Evolutionary conservation across 2,113 vertebrate species (phyloP).

Genomic region (Mus pahari): DNA sequence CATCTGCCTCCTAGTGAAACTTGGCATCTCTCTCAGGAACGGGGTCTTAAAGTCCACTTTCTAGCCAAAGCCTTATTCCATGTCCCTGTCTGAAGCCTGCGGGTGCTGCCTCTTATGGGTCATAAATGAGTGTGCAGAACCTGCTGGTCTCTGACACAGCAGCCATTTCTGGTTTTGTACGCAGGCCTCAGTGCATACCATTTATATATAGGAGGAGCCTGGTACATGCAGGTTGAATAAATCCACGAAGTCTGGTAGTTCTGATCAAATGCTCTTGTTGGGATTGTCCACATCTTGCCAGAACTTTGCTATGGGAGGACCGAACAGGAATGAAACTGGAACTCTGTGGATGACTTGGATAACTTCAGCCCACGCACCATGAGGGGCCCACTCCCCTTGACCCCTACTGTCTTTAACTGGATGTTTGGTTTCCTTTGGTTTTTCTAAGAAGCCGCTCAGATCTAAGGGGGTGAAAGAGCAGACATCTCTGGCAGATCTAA

Average conservation of each 20-base stretch:
- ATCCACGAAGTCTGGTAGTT: background rate
- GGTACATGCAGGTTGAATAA: background rate
- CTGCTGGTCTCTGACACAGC: background rate
- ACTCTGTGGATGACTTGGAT: background rate
- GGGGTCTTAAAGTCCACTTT: background rate
- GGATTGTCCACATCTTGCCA: background rate
- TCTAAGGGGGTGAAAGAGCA: background rate
- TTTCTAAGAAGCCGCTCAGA: background rate
- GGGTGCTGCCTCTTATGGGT: background rate
- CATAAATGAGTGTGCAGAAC: background rate
- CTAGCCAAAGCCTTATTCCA: background rate
- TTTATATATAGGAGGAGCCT: background rate
- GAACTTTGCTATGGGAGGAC: too few relatives aligned
- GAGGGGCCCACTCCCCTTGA: background rate
- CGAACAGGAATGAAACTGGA: background rate
- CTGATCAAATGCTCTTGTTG: background rate
- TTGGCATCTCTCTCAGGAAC: background rate
- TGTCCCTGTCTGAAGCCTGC: background rate
- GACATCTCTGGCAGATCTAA: background rate
- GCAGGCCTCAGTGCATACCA: background rate
- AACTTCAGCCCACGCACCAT: too few relatives aligned
- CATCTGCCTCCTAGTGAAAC: background rate
- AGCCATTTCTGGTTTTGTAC: background rate
- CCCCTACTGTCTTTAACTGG: background rate
- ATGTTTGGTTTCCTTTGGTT: background rate